Conservation (phyloP, 1,140 invertebrate genomes). For the Centruroides vittatus region DNA sequence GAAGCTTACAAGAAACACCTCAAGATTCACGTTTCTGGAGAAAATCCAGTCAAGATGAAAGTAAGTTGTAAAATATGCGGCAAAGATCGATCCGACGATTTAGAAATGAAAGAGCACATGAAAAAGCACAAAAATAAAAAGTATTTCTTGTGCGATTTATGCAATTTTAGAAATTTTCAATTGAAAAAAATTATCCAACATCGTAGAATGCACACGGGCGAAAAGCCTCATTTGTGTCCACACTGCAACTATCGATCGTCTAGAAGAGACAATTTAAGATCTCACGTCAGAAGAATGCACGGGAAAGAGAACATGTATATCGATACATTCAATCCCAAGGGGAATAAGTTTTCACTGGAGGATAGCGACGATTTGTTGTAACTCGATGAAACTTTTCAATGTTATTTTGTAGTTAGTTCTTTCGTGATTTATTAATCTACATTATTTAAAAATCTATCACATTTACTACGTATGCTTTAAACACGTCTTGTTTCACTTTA, state of each 20-base stretch:
- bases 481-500: no score
- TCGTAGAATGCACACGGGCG: slow-evolving; percentile 40
- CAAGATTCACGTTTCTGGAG: slow-evolving; percentile 22
- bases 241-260: slow-evolving; percentile 40
- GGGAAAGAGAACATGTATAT: slow-evolving; percentile 32
- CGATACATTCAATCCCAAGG: slow-evolving; percentile 18
- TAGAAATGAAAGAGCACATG: not conserved
- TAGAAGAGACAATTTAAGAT: slow-evolving; percentile 37
- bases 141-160: slow-evolving; percentile 41
- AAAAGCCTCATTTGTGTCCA: slow-evolving; percentile 39
- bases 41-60: no score
- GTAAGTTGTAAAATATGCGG: not conserved
- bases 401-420: no score
- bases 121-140: slow-evolving; percentile 34
- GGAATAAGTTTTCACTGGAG: no score
- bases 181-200: slow-evolving; percentile 32
- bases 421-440: no score
- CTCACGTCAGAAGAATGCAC: slow-evolving; percentile 39
- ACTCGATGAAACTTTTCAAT: no score
- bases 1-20: slow-evolving; percentile 39
- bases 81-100: not conserved
- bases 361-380: no score
- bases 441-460: no score
- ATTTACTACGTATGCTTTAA: no score
- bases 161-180: slow-evolving; percentile 39